Percentiles rank a stretch among this genome's conserved stretches.
Conservation (phyloP, 2,797 vertebrate species). For the Scyliorhinus canicula region DNA sequence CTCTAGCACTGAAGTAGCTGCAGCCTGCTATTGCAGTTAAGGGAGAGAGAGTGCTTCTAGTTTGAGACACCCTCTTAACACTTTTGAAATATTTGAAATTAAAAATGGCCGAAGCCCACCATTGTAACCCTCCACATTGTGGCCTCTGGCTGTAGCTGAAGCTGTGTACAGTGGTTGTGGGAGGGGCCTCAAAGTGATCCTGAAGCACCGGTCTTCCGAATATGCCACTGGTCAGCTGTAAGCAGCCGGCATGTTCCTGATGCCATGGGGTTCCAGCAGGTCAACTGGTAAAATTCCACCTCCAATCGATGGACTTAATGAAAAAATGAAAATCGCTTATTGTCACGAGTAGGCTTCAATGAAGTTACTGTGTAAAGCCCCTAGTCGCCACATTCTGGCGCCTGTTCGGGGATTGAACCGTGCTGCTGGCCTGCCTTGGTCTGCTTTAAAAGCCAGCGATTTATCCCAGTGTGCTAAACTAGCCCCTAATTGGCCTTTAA, state of each 20-base stretch:
- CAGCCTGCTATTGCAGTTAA: neutral
- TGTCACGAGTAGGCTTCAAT: no score
- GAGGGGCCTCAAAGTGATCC: neutral
- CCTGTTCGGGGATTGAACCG: no score
- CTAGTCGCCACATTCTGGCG: no score
- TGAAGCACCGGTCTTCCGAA: no score
- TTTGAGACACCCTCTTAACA: neutral
- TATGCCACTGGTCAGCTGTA: neutral
- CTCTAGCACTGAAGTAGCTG: neutral
- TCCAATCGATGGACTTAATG: neutral
- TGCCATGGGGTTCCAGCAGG: neutral
- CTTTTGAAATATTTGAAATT: conserved; percentile 4
- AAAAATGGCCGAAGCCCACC: neutral
- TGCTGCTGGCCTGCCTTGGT: no score
- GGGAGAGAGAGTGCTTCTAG: no score
- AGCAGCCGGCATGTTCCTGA: neutral
- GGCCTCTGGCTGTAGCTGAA: neutral
- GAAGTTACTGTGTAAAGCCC: no score
- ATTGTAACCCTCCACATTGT: neutral
- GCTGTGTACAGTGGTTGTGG: neutral
- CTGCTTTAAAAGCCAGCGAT: no score
- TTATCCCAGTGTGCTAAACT: no score
- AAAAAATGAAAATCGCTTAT: no score
- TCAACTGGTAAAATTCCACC: neutral
- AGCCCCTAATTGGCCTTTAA: neutral